phyloP scores from a whole-genome alignment of 2,113 vertebrate genomes.

The Phrynocephalus versicolor region DNA sequence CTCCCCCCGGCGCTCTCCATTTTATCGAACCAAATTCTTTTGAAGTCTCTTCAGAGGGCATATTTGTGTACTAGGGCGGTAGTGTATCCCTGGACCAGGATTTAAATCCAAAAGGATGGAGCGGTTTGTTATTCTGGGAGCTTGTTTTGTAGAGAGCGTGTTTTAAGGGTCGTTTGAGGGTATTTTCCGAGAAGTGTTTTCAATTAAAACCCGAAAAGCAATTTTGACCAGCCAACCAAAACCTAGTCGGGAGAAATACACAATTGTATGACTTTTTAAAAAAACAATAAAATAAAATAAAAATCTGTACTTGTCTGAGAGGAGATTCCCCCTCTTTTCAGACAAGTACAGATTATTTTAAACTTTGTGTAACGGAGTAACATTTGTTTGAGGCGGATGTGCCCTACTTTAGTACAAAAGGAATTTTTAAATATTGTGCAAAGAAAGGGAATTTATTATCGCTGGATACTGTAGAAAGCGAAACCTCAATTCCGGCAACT shows the following conservation, averaged over 20 bases:
- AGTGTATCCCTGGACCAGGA: too few relatives aligned
- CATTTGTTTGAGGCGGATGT: constrained; percentile 23
- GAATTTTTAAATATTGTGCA: too few relatives aligned
- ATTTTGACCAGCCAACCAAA: too few relatives aligned
- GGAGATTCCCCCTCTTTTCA: too few relatives aligned
- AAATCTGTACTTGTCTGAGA: too few relatives aligned
- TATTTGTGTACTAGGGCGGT: background rate
- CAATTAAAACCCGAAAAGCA: background rate
- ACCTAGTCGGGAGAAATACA: too few relatives aligned
- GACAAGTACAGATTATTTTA: background rate
- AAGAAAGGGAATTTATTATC: too few relatives aligned
- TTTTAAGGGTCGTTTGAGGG: background rate
- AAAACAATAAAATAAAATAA: background rate
- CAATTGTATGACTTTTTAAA: too few relatives aligned
- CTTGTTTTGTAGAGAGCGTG: background rate
- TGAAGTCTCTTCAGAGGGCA: background rate
- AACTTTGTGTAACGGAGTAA: background rate
- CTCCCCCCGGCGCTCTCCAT: background rate
- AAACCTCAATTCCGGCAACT: background rate
- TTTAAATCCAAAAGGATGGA: too few relatives aligned
- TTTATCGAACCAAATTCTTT: background rate
- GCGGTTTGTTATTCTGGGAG: too few relatives aligned
- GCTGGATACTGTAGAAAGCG: background rate
- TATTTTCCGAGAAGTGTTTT: background rate
- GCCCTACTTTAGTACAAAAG: background rate